These are phyloP conservation scores for Pseudomyrmex flavicornis DNA, from an alignment of 1,140 invertebrate genomes.

Conservation along the genomic window DNA sequence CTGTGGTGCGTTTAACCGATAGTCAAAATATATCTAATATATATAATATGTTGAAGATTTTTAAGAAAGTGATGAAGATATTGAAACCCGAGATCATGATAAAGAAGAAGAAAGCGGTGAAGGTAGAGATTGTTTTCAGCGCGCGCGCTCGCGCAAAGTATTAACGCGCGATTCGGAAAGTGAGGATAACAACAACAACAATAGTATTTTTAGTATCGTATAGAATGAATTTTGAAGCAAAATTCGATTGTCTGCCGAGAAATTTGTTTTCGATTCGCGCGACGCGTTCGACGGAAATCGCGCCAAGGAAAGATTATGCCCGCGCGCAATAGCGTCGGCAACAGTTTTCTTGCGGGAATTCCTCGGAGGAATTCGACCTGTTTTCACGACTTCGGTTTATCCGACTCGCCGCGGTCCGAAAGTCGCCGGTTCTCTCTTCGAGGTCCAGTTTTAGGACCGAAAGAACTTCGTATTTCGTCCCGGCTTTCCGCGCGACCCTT, in stretches of 20 bases:
- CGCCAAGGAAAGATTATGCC: background rate
- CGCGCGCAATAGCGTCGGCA: background rate
- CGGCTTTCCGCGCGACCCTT: background rate
- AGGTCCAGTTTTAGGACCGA: slow-evolving; percentile 11
- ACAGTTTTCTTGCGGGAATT: background rate
- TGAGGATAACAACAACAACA: background rate
- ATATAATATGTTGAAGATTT: slow-evolving; percentile 6
- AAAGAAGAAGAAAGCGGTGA: background rate
- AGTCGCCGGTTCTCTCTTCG: background rate
- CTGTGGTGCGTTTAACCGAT: background rate
- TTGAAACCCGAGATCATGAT: background rate
- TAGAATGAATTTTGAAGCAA: no score
- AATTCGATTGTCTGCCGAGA: background rate
- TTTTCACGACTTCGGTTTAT: slow-evolving; percentile 3
- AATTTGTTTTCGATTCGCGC: slow-evolving; percentile 5
- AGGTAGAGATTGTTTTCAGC: background rate
- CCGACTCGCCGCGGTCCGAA: background rate
- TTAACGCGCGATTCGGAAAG: background rate
- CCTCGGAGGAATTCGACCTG: background rate
- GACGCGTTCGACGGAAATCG: background rate
- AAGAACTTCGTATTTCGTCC: slow-evolving; percentile 4
- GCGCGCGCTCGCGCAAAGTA: no score
- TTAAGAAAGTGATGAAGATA: slow-evolving; percentile 19
- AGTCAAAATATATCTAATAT: no score
- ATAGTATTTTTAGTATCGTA: no score